Evolutionary conservation across 1,140 invertebrate genomes (phyloP).

Genomic region (Tribolium madens): DNA sequence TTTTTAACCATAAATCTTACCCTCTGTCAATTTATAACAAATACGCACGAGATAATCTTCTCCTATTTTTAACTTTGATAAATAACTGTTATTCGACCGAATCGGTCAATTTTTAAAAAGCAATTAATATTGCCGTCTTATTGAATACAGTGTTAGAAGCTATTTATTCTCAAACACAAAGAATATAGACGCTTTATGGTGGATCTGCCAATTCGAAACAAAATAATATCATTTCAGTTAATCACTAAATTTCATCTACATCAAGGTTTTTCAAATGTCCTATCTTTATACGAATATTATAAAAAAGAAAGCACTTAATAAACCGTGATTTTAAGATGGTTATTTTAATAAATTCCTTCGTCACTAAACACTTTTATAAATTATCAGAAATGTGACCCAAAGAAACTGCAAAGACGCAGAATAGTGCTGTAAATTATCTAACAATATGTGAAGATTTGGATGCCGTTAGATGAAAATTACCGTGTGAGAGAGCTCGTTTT

Average conservation of each 20-base stretch:
- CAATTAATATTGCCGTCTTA: too few species aligned
- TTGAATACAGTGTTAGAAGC: too few species aligned
- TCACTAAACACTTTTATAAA: too few species aligned
- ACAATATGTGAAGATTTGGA: conserved; percentile 20
- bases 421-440: neutral
- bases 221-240: neutral
- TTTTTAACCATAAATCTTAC: neutral
- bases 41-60: too few species aligned
- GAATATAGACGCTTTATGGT: too few species aligned
- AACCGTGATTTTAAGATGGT: neutral
- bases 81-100: too few species aligned
- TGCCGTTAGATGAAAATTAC: conserved; percentile 12
- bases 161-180: too few species aligned
- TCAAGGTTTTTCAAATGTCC: neutral
- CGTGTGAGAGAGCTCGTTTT: conserved; percentile 22
- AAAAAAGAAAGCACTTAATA: neutral
- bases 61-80: too few species aligned
- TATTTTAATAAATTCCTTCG: too few species aligned
- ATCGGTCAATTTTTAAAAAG: too few species aligned
- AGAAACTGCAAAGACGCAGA: neutral
- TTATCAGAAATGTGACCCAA: neutral
- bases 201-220: too few species aligned
- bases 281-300: neutral
- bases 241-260: neutral
- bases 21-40: too few species aligned